Percentiles rank a stretch among this genome's conserved stretches.
Evolutionary conservation across 2,888 invertebrate species (phyloP).

Genomic region (Orgyia antiqua): DNA sequence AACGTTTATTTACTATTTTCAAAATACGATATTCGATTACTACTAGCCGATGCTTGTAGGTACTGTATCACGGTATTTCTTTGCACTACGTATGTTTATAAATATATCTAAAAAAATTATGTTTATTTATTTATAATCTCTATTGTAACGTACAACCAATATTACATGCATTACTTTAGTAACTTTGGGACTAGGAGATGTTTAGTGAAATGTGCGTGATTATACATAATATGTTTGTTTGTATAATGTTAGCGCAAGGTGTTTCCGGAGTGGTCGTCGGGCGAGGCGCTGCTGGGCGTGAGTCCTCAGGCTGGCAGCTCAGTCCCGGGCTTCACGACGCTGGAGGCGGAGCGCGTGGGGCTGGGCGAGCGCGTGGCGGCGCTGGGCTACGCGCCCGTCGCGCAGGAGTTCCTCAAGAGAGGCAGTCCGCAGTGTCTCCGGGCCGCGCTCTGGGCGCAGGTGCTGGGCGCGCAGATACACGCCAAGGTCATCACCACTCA

Average conservation of each 20-base stretch:
- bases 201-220: not conserved
- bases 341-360: slow-evolving; percentile 83
- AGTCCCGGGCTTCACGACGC: slow-evolving; percentile 72
- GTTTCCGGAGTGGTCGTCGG: slow-evolving; percentile 85
- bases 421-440: slow-evolving; percentile 89
- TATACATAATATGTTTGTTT: not conserved
- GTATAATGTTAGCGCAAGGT: slow-evolving; percentile 76
- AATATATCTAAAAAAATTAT: too few relatives aligned
- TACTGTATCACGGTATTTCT: too few relatives aligned
- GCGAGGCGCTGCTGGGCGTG: slow-evolving; percentile 87
- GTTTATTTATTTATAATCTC: too few relatives aligned
- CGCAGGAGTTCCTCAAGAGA: slow-evolving; percentile 93
- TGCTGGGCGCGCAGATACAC: slow-evolving; percentile 88
- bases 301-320: slow-evolving; percentile 79
- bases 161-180: too few relatives aligned
- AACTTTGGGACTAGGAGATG: too few relatives aligned
- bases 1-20: too few relatives aligned
- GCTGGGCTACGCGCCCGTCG: slow-evolving; percentile 90
- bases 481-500: slow-evolving; percentile 81
- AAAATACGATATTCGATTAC: too few relatives aligned
- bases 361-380: slow-evolving; percentile 88
- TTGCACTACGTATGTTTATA: too few relatives aligned
- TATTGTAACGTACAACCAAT: too few relatives aligned
- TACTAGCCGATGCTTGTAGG: too few relatives aligned
- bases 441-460: slow-evolving; percentile 90